phyloP scores from a whole-genome alignment of 2,113 vertebrate genomes.

The Anhinga rufa region DNA sequence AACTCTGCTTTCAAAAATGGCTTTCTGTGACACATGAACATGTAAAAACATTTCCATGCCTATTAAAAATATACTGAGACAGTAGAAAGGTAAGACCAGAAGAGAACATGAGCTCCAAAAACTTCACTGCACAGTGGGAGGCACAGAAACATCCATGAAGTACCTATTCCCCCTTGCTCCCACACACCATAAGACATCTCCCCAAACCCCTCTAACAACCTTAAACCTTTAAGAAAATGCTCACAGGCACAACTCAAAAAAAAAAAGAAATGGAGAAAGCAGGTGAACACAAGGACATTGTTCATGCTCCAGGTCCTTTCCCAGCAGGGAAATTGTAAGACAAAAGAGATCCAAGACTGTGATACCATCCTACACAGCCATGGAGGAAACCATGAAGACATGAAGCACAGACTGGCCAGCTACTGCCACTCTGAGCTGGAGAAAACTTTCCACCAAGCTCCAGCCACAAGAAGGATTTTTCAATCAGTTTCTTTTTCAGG shows the following conservation, averaged over 20 bases:
- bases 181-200: background rate
- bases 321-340: background rate
- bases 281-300: background rate
- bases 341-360: background rate
- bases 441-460: background rate
- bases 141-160: background rate
- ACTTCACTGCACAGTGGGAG: background rate
- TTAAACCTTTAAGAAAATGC: background rate
- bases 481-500: background rate
- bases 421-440: background rate
- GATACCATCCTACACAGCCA: background rate
- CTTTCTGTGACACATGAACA: background rate
- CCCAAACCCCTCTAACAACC: background rate
- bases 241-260: background rate
- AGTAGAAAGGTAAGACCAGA: background rate
- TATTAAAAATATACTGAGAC: background rate
- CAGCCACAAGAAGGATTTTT: background rate
- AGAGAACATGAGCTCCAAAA: background rate
- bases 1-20: background rate
- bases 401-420: background rate
- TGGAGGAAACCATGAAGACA: background rate
- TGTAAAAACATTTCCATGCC: background rate
- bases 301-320: background rate
- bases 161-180: background rate
- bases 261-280: background rate